Evolutionary conservation across 2,113 vertebrate genomes (phyloP).

Genomic region (Otus sunia): DNA sequence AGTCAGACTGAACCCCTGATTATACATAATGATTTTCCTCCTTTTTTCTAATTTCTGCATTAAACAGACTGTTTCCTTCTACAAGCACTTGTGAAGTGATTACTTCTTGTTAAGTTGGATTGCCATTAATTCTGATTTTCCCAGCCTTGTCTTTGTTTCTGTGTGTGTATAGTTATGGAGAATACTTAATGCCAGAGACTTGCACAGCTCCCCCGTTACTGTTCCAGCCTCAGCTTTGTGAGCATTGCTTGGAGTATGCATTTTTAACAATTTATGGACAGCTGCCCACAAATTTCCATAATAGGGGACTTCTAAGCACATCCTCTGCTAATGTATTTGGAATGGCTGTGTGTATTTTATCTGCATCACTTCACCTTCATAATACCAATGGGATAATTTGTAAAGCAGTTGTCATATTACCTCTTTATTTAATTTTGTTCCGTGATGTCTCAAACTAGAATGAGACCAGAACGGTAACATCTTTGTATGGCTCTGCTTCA

Average conservation of each 20-base stretch:
- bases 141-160: neutral
- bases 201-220: neutral
- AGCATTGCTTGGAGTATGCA: neutral
- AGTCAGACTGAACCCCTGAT: neutral
- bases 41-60: neutral
- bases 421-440: conserved; percentile 35
- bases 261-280: conserved; percentile 26
- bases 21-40: neutral
- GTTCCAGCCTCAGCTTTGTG: neutral
- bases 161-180: neutral
- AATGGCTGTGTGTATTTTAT: neutral
- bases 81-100: neutral
- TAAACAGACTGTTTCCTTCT: neutral
- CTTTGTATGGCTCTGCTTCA: neutral
- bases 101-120: neutral
- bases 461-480: conserved; percentile 14
- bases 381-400: neutral
- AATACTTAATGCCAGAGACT: neutral
- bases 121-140: neutral
- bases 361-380: neutral
- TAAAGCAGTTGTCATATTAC: neutral
- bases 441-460: neutral
- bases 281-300: neutral
- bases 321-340: neutral
- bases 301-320: neutral